A percentile compares a stretch with the other conserved stretches of the same genome.
Evolutionary conservation across 1,140 invertebrate genomes (phyloP).

Genomic region (Meloidogyne hapla): DNA sequence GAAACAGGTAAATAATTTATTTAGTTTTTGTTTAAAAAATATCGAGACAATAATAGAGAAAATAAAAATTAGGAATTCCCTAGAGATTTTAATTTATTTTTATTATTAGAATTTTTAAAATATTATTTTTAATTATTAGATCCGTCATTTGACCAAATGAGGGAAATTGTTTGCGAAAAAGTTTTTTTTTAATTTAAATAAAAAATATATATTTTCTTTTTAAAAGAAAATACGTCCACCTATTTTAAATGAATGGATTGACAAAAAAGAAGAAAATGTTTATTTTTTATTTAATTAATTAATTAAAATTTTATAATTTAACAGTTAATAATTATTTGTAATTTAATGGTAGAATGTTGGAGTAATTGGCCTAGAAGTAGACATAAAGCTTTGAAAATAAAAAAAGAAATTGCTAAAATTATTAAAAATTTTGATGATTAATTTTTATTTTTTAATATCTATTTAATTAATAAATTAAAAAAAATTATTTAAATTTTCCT

Average conservation of each 20-base stretch:
- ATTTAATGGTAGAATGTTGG: slow-evolving; percentile 23
- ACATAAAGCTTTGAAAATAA: slow-evolving; percentile 29
- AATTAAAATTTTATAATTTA: not conserved
- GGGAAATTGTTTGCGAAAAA: slow-evolving; percentile 30
- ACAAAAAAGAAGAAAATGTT: not conserved
- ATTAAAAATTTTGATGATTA: slow-evolving; percentile 6
- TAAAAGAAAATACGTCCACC: slow-evolving; percentile 19
- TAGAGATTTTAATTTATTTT: too few relatives aligned
- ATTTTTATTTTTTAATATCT: too few relatives aligned
- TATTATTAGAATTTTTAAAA: too few relatives aligned
- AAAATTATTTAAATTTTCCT: not conserved
- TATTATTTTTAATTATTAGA: slow-evolving; percentile 24
- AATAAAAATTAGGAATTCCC: too few relatives aligned
- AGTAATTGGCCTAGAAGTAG: slow-evolving; percentile 17
- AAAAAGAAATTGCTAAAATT: slow-evolving; percentile 18
- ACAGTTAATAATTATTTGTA: slow-evolving; percentile 4
- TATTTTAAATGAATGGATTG: slow-evolving; percentile 12
- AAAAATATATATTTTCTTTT: too few relatives aligned
- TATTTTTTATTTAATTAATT: not conserved
- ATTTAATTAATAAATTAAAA: not conserved
- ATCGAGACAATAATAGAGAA: too few relatives aligned
- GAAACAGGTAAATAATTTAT: slow-evolving; percentile 10
- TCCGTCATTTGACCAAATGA: slow-evolving; percentile 36
- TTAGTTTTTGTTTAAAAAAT: too few relatives aligned
- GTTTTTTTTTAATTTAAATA: not conserved